Base-by-base conservation (phyloP, 2,113 vertebrate genomes). In the Orthonyx spaldingii region DNA sequence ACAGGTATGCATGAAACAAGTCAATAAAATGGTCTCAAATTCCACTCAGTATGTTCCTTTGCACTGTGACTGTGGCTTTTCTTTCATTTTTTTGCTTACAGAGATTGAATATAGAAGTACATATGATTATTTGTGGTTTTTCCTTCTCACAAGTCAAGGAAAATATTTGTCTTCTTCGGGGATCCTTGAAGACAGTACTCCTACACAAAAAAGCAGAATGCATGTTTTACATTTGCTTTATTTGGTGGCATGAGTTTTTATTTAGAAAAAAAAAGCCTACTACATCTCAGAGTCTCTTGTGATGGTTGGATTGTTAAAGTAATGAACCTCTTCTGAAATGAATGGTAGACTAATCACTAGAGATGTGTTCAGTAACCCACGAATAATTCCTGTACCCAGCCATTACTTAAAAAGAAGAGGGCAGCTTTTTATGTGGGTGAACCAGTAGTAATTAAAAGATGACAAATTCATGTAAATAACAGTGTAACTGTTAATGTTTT, bases 311-410 rank as follows among this genome's bases (percentile, higher is more conserved):
- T 93, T 93, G 59, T 94, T 97, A 94, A 84, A 70, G 47, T 89
- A 94, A 96, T 95, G 76, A 95, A 50, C 44, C 49, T 77, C 50
- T 76, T 81, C 44, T 74, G 76, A 90, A 94, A 87, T 60, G 72
- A 94, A 56, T 0, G 1, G 35, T 71, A 55, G 75, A 64, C 93
- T 96, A 95, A 97, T 94, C 91, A 87, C 64, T 89, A 84, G 84
- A 90, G 94, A 94, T 96, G 89, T 95, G 95, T 94, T 93, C 93
- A 92, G 80, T 96, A 91, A 91, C 93, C 95, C 89, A 92, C 6
- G 0, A 89, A 56, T 94, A 96, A 96, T 93, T 92, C 39, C 46
- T 90, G 47, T 74, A 81, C 24, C 49, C 11, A 22, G 47, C 65
- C 64, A 75, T 84, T 82, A 81, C 46, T 71, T 87, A 61, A 69